A percentile compares a stretch with the other conserved stretches of the same genome.
Evolutionary conservation across 2,797 vertebrate genomes (phyloP).

Genomic region (Pangasius mekongensis): DNA sequence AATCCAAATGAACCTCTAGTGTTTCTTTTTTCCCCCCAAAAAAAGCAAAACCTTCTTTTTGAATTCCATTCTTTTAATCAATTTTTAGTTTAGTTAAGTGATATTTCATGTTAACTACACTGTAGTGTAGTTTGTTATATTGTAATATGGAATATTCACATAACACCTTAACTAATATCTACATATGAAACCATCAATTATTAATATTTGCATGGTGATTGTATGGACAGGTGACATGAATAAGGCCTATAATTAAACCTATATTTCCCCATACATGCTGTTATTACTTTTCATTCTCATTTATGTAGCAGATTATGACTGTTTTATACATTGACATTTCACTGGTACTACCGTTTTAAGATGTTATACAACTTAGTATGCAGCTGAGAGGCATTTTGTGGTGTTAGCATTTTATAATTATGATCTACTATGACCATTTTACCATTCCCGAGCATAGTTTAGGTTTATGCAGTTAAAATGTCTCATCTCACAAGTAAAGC

Average conservation of each 20-base stretch:
- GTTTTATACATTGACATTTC: neutral
- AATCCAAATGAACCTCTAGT: neutral
- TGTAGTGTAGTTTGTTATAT: neutral
- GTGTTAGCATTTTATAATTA: neutral
- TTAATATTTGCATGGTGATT: neutral
- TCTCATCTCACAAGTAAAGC: neutral
- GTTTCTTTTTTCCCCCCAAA: neutral
- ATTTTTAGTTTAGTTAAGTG: neutral
- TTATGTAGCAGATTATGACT: neutral
- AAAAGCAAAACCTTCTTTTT: neutral
- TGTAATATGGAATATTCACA: neutral
- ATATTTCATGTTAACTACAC: no score
- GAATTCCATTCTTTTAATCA: neutral
- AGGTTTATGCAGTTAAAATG: neutral
- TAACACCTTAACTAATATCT: neutral
- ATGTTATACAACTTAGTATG: neutral
- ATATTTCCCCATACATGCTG: no score
- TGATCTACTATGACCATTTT: neutral
- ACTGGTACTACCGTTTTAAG: neutral
- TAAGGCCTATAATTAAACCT: neutral
- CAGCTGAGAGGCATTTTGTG: neutral
- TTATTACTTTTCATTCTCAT: neutral
- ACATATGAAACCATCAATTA: neutral
- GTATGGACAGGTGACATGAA: neutral
- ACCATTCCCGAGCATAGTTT: neutral